Conservation (phyloP, 2,888 invertebrate species). For the Stenurella melanura region DNA sequence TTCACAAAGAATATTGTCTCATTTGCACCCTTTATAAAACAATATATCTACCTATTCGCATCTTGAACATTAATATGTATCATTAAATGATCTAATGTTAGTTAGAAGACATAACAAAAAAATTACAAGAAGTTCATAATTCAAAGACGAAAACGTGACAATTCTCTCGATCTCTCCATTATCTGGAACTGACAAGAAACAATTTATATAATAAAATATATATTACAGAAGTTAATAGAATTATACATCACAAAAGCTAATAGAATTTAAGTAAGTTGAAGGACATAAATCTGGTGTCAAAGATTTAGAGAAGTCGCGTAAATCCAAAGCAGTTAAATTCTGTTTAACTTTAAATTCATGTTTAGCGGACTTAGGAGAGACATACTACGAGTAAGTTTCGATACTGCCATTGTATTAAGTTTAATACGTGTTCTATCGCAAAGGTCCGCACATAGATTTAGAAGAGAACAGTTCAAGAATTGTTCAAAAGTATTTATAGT, state of each 20-base stretch:
- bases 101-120: too few relatives aligned
- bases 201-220: background rate
- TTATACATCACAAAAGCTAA: conserved; percentile 4
- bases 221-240: conserved; percentile 11
- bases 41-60: too few relatives aligned
- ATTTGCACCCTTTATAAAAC: too few relatives aligned
- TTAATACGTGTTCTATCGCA: conserved; percentile 6
- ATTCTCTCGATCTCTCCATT: too few relatives aligned
- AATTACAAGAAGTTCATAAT: too few relatives aligned
- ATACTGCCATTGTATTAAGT: conserved; percentile 21
- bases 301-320: conserved; percentile 36
- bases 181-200: background rate
- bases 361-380: conserved; percentile 37
- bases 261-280: conserved; percentile 17
- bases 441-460: background rate
- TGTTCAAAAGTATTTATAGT: conserved; percentile 7
- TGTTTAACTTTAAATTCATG: conserved; percentile 43
- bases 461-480: conserved; percentile 1
- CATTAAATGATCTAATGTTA: too few relatives aligned
- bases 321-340: conserved; percentile 26
- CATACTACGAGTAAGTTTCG: conserved; percentile 21
- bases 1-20: too few relatives aligned
- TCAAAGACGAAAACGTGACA: too few relatives aligned
- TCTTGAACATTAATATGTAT: too few relatives aligned
- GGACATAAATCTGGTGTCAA: conserved; percentile 36